These are phyloP conservation scores for Heteromurus nitidus DNA, from an alignment of 2,888 invertebrate species.

Conservation along the genomic window DNA sequence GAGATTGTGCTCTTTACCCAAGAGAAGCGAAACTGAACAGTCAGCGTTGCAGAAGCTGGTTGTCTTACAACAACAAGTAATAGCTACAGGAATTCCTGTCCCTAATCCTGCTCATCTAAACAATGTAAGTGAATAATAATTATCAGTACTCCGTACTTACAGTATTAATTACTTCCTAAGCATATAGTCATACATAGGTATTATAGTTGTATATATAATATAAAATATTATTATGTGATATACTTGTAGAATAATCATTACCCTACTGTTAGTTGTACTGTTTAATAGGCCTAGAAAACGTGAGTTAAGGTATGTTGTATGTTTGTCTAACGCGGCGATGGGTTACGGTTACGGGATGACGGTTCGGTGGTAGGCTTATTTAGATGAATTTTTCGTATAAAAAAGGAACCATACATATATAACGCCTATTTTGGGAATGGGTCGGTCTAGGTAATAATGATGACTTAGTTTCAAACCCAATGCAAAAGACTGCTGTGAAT, in stretches of 20 bases:
- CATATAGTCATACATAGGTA: background rate
- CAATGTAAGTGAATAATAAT: conserved; percentile 71
- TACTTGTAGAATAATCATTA: background rate
- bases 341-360: conserved; percentile 4
- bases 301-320: background rate
- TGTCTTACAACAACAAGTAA: conserved; percentile 73
- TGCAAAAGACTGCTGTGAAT: conserved; percentile 59
- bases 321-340: background rate
- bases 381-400: background rate
- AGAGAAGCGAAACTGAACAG: conserved; percentile 71
- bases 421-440: conserved; percentile 20
- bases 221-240: background rate
- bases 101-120: conserved; percentile 69
- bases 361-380: conserved; percentile 34
- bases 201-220: background rate
- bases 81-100: conserved; percentile 72
- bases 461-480: conserved; percentile 26
- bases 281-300: conserved; percentile 30
- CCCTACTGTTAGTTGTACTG: conserved; percentile 33
- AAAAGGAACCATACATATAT: conserved; percentile 8
- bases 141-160: conserved; percentile 41
- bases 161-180: background rate
- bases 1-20: conserved; percentile 69
- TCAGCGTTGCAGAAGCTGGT: conserved; percentile 72
- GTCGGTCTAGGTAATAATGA: conserved; percentile 12